Conservation (phyloP, 2,888 invertebrate genomes). For the Formica aserva region DNA sequence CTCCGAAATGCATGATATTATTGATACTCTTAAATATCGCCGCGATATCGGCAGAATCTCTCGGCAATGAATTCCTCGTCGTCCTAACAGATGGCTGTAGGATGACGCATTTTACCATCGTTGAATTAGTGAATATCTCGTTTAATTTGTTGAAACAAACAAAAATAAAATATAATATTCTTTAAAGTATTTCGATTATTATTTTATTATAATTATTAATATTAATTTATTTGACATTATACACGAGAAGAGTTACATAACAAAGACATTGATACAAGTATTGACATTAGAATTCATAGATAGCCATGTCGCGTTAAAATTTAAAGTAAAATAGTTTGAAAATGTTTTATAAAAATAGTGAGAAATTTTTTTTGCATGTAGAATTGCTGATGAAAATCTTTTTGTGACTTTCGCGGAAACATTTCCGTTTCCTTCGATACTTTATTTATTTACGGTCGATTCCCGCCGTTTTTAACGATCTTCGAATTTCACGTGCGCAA, state of each 20-base stretch:
- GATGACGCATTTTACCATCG: background rate
- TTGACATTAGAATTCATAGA: background rate
- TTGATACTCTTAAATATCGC: background rate
- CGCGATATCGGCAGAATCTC: background rate
- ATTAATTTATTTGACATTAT: background rate
- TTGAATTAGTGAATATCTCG: background rate
- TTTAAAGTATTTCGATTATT: background rate
- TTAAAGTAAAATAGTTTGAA: background rate
- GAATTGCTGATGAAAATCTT: slow-evolving; percentile 25
- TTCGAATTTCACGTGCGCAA: slow-evolving; percentile 48
- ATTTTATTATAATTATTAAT: background rate
- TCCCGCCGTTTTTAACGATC: slow-evolving; percentile 58
- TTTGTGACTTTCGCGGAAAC: slow-evolving; percentile 24
- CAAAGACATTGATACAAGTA: background rate
- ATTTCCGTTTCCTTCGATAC: slow-evolving; percentile 21
- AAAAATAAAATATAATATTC: background rate
- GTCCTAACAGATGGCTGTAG: slow-evolving; percentile 44
- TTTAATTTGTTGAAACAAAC: background rate
- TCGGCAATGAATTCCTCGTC: slow-evolving; percentile 3
- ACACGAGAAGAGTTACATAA: background rate
- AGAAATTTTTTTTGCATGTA: background rate
- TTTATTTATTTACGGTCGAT: slow-evolving; percentile 51
- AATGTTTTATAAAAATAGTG: background rate
- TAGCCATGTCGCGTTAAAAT: background rate
- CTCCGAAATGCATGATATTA: background rate